phyloP scores from a whole-genome alignment of 1,140 invertebrate species.

The Zaprionus africanus region DNA sequence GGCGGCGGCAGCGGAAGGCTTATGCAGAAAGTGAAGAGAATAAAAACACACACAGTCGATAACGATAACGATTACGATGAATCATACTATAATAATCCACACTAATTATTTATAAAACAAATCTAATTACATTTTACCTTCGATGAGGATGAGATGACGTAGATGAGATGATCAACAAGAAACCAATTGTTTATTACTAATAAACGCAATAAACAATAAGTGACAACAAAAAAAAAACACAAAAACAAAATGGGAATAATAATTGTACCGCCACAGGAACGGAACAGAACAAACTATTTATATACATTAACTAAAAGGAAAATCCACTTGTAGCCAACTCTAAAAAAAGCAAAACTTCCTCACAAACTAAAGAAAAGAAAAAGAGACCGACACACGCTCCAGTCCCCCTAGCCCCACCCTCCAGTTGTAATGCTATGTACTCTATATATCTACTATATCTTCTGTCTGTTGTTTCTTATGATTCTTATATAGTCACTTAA shows the following conservation, averaged over 20 bases:
- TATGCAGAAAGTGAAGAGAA: constrained; percentile 47
- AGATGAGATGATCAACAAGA: constrained; percentile 59
- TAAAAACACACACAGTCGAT: constrained; percentile 49
- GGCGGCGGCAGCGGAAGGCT: constrained; percentile 33
- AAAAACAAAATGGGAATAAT: constrained; percentile 24
- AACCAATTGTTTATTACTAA: constrained; percentile 52
- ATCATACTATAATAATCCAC: constrained; percentile 22
- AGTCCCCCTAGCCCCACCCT: neutral
- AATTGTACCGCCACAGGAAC: constrained; percentile 38
- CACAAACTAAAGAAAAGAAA: constrained; percentile 8
- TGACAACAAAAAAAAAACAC: constrained; percentile 20
- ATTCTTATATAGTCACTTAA: constrained; percentile 32
- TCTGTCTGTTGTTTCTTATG: constrained; percentile 27
- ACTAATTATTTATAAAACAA: constrained; percentile 63
- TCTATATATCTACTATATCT: constrained; percentile 11
- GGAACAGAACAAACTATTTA: constrained; percentile 57
- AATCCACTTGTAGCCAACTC: constrained; percentile 47
- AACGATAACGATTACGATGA: constrained; percentile 58
- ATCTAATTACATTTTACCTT: constrained; percentile 67
- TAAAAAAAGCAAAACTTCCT: neutral
- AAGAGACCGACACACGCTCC: constrained; percentile 6
- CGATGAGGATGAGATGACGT: constrained; percentile 22
- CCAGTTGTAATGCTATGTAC: constrained; percentile 22
- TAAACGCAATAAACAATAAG: constrained; percentile 38
- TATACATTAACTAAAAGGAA: constrained; percentile 36